phyloP scores from a whole-genome alignment of 2,113 vertebrate genomes.

The Nansenia antarctica region DNA sequence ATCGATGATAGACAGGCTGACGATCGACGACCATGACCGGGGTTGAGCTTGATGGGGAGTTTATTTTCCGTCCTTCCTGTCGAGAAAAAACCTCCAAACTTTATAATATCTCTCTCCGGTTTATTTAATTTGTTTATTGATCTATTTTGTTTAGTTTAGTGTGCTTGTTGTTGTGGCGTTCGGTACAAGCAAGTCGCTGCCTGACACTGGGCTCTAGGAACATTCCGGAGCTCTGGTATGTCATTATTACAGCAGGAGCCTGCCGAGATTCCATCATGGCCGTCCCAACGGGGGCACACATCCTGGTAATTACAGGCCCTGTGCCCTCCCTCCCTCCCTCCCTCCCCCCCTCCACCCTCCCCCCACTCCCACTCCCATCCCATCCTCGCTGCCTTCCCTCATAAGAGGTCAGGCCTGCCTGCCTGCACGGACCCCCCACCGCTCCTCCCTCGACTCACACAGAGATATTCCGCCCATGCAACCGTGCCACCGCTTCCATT shows the following conservation, averaged over 20 bases:
- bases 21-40: not conserved
- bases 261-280: slow-evolving; percentile 31
- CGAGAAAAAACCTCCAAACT: no score
- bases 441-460: not conserved
- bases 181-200: no score
- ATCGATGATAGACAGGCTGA: no score
- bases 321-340: not conserved
- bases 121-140: not conserved
- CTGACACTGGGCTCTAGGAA: slow-evolving; percentile 3
- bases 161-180: no score
- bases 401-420: not conserved
- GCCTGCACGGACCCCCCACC: not conserved
- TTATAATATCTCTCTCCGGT: no score
- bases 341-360: not conserved
- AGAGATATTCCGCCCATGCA: not conserved
- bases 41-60: not conserved
- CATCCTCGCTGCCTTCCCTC: not conserved
- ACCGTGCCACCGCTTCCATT: no score
- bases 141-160: not conserved
- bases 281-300: slow-evolving; percentile 31
- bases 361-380: not conserved
- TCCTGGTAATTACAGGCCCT: slow-evolving; percentile 34
- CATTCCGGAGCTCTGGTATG: not conserved
- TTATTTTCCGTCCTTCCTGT: no score
- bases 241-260: slow-evolving; percentile 19